Evolutionary conservation across 2,113 vertebrate genomes (phyloP).

Genomic region (Peromyscus maniculatus): DNA sequence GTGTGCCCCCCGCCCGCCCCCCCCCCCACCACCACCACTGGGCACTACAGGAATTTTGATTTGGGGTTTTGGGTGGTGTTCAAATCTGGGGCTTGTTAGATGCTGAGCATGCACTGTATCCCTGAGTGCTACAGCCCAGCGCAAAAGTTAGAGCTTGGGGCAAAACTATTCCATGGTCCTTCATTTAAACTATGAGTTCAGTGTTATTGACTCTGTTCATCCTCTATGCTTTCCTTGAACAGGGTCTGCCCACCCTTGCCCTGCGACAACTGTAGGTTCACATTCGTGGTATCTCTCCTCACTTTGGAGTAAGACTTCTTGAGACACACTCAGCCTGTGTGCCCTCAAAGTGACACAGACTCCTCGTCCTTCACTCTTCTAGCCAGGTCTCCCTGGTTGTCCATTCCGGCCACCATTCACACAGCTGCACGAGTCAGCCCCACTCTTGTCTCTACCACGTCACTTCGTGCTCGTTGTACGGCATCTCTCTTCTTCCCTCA

Average conservation of each 20-base stretch:
- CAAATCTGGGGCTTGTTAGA: neutral
- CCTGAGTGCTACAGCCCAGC: neutral
- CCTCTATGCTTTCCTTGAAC: neutral
- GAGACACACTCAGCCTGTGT: neutral
- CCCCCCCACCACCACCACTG: too few species aligned
- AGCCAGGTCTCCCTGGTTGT: neutral
- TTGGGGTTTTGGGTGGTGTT: neutral
- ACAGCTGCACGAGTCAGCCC: neutral
- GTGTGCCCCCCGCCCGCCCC: too few species aligned
- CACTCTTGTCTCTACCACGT: neutral
- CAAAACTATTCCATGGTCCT: neutral
- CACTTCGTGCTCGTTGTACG: neutral
- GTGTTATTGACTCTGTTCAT: neutral
- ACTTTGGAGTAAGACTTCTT: neutral
- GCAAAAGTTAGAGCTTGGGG: neutral
- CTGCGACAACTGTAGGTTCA: neutral
- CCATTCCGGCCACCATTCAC: neutral
- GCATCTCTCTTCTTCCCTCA: neutral
- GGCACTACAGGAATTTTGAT: neutral
- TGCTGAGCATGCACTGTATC: neutral
- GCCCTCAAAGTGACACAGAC: neutral
- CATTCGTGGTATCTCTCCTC: neutral
- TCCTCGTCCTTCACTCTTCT: neutral
- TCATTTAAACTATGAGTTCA: constrained; percentile 29
- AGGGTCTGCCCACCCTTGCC: neutral